Evolutionary conservation across 2,113 vertebrate species (phyloP).

Genomic region (Chloroceryle aenea): DNA sequence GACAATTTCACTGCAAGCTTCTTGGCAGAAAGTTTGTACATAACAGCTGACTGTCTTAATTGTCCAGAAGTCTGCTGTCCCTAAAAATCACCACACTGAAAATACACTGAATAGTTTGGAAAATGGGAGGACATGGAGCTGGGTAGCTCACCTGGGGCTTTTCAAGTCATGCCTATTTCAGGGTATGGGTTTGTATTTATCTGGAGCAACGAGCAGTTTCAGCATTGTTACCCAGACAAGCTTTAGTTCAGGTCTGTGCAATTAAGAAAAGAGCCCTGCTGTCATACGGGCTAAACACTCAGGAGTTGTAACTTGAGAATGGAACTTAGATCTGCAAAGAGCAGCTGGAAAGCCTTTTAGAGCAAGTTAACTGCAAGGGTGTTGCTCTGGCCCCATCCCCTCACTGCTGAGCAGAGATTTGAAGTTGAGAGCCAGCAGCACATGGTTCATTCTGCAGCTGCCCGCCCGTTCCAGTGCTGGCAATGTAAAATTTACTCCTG

Average conservation of each 20-base stretch:
- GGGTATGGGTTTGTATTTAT: neutral
- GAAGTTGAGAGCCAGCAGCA: neutral
- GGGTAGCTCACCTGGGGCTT: neutral
- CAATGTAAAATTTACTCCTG: neutral
- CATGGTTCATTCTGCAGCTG: neutral
- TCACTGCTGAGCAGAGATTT: rapidly evolving
- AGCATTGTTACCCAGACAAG: neutral
- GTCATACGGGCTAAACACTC: neutral
- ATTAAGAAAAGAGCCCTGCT: neutral
- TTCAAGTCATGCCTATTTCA: neutral
- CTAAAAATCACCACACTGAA: neutral
- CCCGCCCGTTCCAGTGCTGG: neutral
- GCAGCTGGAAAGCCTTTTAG: neutral
- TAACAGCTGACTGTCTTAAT: neutral
- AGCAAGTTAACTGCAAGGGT: neutral
- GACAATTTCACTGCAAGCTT: neutral
- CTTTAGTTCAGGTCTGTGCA: neutral
- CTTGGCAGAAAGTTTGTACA: neutral
- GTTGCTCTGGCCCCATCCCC: neutral
- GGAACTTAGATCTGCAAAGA: neutral
- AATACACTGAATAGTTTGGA: neutral
- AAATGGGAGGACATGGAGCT: neutral
- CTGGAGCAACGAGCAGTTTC: neutral
- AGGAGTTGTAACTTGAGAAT: neutral
- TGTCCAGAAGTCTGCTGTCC: neutral